Percentiles rank a stretch among this genome's conserved stretches.
Conservation (phyloP, 1,140 invertebrate species). For the Saxidomus purpurata region DNA sequence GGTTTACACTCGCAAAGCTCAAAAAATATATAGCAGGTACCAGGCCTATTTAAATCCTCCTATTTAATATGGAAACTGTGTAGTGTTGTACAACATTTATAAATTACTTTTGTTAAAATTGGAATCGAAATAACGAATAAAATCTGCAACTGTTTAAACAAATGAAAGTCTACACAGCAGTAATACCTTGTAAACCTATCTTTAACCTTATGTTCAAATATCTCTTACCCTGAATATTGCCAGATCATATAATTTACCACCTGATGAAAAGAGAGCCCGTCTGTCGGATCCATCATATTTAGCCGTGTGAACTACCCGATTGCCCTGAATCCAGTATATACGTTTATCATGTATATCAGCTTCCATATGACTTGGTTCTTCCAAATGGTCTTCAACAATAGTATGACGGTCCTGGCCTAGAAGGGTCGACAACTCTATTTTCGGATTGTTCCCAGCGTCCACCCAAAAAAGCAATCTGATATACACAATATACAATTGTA, state of each 20-base stretch:
- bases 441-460: neutral
- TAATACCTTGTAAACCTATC: no score
- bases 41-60: no score
- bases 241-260: neutral
- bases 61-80: no score
- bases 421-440: constrained; percentile 26
- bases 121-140: no score
- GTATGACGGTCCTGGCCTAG: neutral
- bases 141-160: no score
- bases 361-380: neutral
- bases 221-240: constrained; percentile 25
- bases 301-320: neutral
- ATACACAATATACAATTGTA: no score
- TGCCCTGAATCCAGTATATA: neutral
- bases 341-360: neutral
- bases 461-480: constrained; percentile 43
- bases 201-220: neutral
- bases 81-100: no score
- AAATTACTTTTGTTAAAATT: no score
- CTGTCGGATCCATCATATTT: neutral
- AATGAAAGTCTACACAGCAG: no score
- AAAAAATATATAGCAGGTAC: no score
- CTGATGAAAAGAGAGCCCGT: neutral
- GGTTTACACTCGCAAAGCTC: no score
- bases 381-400: neutral